phyloP scores from a whole-genome alignment of 2,888 invertebrate genomes.

The Synanthedon tipuliformis region DNA sequence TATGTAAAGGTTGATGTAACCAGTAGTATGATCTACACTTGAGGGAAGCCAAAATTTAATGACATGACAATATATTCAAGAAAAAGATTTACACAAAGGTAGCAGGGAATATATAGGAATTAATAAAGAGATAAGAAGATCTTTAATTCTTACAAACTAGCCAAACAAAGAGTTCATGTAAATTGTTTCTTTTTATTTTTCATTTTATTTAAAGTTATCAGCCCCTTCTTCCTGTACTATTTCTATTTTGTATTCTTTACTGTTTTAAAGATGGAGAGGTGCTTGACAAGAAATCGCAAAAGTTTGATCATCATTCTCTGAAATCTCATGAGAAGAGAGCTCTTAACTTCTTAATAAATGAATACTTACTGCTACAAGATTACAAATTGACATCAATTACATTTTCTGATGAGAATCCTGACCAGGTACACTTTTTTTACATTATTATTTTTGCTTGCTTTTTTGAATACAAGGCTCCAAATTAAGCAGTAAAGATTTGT shows the following conservation, averaged over 20 bases:
- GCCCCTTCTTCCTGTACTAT: too few species aligned
- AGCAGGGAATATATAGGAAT: too few species aligned
- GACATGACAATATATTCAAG: background rate
- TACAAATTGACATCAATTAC: constrained; percentile 91
- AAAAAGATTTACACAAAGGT: background rate
- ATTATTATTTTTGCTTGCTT: background rate
- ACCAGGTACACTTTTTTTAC: constrained; percentile 71
- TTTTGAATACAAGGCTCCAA: background rate
- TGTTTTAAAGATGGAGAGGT: constrained; percentile 49
- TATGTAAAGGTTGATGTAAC: too few species aligned
- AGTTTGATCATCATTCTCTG: constrained; percentile 56
- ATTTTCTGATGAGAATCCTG: constrained; percentile 90
- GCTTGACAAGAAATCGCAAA: constrained; percentile 45
- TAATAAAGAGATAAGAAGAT: too few species aligned
- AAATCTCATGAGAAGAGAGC: constrained; percentile 87
- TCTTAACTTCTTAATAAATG: constrained; percentile 87
- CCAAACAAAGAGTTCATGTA: too few species aligned
- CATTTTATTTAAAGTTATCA: too few species aligned
- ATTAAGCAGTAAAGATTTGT: background rate
- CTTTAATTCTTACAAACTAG: too few species aligned
- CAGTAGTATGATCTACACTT: too few species aligned
- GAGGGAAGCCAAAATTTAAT: too few species aligned
- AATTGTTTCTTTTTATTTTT: too few species aligned
- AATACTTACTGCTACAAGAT: constrained; percentile 81
- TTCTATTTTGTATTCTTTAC: too few species aligned